These are phyloP conservation scores for Podarcis cretensis DNA, from an alignment of 2,113 vertebrate species.

Conservation along the genomic window DNA sequence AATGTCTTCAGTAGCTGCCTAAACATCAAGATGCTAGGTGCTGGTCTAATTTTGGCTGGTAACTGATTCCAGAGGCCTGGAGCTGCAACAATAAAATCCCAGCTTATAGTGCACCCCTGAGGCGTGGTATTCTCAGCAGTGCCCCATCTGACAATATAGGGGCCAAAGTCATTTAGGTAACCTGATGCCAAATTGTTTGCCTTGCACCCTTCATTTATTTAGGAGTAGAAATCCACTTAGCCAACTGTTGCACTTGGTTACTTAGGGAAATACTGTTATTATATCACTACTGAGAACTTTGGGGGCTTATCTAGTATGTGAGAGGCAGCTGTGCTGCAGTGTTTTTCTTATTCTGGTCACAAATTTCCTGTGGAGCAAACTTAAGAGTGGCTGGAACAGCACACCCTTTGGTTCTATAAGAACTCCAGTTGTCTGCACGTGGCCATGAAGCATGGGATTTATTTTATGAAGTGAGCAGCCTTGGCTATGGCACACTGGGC, in stretches of 20 bases:
- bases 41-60: no score
- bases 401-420: background rate
- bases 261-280: background rate
- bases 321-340: background rate
- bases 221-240: background rate
- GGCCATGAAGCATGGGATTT: slow-evolving; percentile 4
- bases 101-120: no score
- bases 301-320: background rate
- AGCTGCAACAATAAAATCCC: no score
- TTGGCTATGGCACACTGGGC: background rate
- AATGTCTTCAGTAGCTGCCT: no score
- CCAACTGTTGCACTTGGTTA: background rate
- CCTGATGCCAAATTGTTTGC: background rate
- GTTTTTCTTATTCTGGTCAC: background rate
- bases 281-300: background rate
- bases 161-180: no score
- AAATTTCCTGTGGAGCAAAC: background rate
- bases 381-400: background rate
- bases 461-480: background rate
- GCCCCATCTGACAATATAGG: no score
- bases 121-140: no score
- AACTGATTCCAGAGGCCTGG: no score
- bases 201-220: background rate
- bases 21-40: no score
- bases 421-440: background rate